Base-by-base conservation (phyloP, 2,797 vertebrate genomes). In the Cephalopachus bancanus region DNA sequence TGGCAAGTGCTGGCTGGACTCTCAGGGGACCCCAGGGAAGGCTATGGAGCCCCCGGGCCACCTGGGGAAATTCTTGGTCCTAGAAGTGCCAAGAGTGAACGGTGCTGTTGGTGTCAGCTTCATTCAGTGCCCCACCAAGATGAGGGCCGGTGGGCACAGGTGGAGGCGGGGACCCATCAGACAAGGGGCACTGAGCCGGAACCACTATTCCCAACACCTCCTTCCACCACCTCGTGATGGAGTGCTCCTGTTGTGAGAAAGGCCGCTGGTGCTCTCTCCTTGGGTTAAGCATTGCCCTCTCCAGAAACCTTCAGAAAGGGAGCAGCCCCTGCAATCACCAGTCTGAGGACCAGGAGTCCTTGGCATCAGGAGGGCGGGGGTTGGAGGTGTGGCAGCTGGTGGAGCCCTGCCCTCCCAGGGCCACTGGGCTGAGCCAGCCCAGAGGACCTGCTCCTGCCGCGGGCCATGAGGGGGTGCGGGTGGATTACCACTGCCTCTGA, bases 331-430 rank as follows among this genome's bases (percentile, higher is more conserved):
- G 3, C 10, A 19, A 37, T n/a, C 1, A 0, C 1, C 14, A 12
- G 16, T 49, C n/a, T 53, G 12, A 1, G 3, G 10, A 26, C 20
- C 53, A 20, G 30, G 67, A 64, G 24, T 60, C 81, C 67, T n/a
- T 10, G 76, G 17, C 44, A 44, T 4, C 10, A 0, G 33, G 17
- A n/a, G 28, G n/a, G 26, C 11, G 7, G 9, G 14, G 1, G 1
- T 30, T 28, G 22, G 72, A 84, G 91, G n/a, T 2, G 10, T 79
- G 28, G 44, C 33, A 17, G 5, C 7, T 3, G 33, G 19, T 15
- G 33, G 62, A 14, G 53, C 19, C 11, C 51, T 14, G 2, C n/a
- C 49, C 49, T 62, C 5, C 10, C 0, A 0, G 44, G 74, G 8
- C 9, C 37, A 37, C 37, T 37, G 37, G 37, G 37, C 3, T 37